These are phyloP conservation scores for Sylvia atricapilla DNA, from an alignment of 2,113 vertebrate genomes.

Conservation along the genomic window DNA sequence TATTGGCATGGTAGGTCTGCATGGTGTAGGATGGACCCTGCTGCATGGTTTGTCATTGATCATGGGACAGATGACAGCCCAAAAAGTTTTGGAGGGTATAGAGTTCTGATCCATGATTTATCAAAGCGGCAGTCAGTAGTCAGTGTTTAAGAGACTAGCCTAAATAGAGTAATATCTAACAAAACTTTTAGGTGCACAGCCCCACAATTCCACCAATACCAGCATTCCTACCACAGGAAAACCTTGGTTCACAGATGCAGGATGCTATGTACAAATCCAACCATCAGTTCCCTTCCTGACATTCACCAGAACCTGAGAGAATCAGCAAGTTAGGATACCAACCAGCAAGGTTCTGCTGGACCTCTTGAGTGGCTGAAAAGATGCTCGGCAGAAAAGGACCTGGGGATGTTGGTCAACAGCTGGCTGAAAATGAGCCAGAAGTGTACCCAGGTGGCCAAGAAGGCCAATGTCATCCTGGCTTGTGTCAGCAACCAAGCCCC, in stretches of 20 bases:
- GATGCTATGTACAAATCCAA: neutral
- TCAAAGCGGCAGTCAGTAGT: neutral
- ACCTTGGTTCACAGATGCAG: neutral
- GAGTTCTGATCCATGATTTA: neutral
- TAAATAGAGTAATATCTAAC: neutral
- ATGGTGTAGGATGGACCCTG: neutral
- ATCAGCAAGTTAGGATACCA: neutral
- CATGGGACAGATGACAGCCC: neutral
- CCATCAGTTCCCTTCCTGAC: neutral
- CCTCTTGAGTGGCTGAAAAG: neutral
- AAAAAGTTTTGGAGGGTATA: neutral
- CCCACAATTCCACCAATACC: neutral
- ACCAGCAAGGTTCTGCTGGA: neutral
- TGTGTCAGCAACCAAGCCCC: neutral
- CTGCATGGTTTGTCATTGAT: neutral
- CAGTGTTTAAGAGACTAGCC: neutral
- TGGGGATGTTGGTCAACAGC: neutral
- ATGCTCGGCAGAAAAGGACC: neutral
- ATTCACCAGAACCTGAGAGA: neutral
- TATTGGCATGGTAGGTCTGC: neutral
- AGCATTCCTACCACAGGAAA: neutral
- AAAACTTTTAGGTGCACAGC: neutral
- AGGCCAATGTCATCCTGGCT: neutral
- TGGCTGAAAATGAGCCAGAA: neutral
- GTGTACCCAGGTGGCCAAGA: neutral